phyloP scores from a whole-genome alignment of 2,113 vertebrate species.

The Pycnonotus jocosus region DNA sequence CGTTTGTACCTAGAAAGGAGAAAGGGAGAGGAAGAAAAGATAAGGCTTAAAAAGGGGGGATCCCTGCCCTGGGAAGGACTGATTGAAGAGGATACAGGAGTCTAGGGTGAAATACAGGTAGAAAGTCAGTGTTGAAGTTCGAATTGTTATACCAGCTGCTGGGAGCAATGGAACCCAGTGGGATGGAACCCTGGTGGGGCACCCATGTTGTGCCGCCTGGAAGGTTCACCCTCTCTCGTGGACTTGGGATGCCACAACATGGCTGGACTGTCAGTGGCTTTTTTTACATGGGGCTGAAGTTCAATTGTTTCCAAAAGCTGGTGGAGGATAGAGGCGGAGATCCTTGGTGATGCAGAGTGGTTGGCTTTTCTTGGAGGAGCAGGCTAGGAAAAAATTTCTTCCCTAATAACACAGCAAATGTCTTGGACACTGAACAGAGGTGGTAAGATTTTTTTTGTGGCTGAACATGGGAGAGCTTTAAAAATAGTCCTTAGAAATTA shows the following conservation, averaged over 20 bases:
- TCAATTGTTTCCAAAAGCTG: not conserved
- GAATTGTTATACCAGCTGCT: not conserved
- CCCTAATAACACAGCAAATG: not conserved
- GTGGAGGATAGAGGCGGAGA: not conserved
- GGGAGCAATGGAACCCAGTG: not conserved
- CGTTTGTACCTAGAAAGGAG: not conserved
- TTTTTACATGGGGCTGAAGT: not conserved
- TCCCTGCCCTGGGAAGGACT: not conserved
- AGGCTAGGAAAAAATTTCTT: not conserved
- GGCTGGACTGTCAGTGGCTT: not conserved
- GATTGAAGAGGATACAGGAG: not conserved
- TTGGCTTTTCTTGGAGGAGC: fast-evolving
- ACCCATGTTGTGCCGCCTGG: fast-evolving
- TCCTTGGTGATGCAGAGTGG: fast-evolving
- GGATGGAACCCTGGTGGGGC: not conserved
- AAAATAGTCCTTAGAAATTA: not conserved
- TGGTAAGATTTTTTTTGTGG: not conserved
- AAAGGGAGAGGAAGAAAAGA: not conserved
- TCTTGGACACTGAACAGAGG: not conserved
- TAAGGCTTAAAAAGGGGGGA: fast-evolving
- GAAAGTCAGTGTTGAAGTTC: not conserved
- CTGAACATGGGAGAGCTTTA: not conserved
- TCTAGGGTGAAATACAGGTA: not conserved
- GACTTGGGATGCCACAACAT: fast-evolving
- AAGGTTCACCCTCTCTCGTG: not conserved